Evolutionary conservation across 1,140 invertebrate species (phyloP).

Genomic region (Drosophila sp.): DNA sequence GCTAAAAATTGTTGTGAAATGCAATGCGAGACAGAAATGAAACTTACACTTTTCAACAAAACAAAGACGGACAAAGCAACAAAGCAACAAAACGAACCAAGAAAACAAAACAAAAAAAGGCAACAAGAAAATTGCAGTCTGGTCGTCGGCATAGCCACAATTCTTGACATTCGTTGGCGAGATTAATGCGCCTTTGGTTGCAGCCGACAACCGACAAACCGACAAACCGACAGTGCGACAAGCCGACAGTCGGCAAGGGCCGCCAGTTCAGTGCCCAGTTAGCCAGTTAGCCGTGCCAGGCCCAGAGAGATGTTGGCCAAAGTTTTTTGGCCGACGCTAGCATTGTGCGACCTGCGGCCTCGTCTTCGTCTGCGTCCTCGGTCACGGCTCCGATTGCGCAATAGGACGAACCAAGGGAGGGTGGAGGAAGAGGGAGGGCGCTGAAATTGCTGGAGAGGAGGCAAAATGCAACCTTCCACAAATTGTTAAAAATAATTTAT

Average conservation of each 20-base stretch:
- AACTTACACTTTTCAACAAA: constrained; percentile 76
- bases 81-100: constrained; percentile 23
- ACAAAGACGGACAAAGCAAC: constrained; percentile 8
- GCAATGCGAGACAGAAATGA: constrained; percentile 77
- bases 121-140: constrained; percentile 23
- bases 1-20: constrained; percentile 65
- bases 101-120: constrained; percentile 6
- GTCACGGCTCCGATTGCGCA: constrained; percentile 44
- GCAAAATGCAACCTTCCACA: constrained; percentile 51
- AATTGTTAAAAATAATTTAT: constrained; percentile 83
- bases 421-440: background rate
- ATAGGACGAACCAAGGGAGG: background rate
- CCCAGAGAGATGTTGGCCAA: constrained; percentile 36
- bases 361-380: constrained; percentile 31
- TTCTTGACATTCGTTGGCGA: constrained; percentile 80
- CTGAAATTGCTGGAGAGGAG: background rate
- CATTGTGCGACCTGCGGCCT: constrained; percentile 39
- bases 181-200: constrained; percentile 81
- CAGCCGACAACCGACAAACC: constrained; percentile 55
- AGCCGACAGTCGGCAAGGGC: constrained; percentile 13
- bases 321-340: constrained; percentile 41
- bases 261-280: constrained; percentile 24
- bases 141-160: constrained; percentile 76
- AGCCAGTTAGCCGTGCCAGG: constrained; percentile 10
- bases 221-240: background rate